Conservation (phyloP, 2,797 vertebrate genomes). For the Crocodylus rhombifer region DNA sequence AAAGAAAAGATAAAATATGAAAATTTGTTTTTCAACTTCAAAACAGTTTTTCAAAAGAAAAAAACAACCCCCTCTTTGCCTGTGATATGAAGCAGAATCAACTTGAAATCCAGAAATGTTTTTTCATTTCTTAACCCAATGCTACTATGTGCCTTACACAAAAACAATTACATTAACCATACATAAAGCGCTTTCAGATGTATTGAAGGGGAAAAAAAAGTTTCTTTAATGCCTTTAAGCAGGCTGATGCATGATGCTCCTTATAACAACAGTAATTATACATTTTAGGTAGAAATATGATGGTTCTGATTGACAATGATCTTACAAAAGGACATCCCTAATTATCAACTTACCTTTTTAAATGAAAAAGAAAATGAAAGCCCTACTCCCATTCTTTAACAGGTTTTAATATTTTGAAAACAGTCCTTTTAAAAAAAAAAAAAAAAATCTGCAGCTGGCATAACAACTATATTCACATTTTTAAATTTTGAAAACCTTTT, state of each 20-base stretch:
- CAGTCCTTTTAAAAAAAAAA: no score
- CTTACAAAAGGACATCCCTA: neutral
- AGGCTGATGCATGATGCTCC: no score
- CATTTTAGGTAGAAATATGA: neutral
- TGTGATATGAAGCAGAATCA: no score
- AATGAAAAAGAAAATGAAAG: neutral
- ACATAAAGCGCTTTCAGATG: no score
- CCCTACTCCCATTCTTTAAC: neutral
- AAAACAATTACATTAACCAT: no score
- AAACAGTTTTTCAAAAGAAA: no score
- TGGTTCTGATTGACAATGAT: neutral
- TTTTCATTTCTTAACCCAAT: no score
- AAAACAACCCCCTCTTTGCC: no score
- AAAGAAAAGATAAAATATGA: neutral
- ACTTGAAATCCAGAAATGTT: no score
- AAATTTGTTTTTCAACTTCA: neutral
- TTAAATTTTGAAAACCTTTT: neutral
- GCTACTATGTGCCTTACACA: no score
- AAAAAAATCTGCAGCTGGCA: neutral
- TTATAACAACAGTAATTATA: neutral
- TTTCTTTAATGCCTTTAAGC: no score
- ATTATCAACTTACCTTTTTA: neutral
- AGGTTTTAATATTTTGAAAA: neutral
- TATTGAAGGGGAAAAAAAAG: no score
- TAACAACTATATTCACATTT: neutral